phyloP scores from a whole-genome alignment of 1,140 invertebrate genomes.

The Battus philenor region DNA sequence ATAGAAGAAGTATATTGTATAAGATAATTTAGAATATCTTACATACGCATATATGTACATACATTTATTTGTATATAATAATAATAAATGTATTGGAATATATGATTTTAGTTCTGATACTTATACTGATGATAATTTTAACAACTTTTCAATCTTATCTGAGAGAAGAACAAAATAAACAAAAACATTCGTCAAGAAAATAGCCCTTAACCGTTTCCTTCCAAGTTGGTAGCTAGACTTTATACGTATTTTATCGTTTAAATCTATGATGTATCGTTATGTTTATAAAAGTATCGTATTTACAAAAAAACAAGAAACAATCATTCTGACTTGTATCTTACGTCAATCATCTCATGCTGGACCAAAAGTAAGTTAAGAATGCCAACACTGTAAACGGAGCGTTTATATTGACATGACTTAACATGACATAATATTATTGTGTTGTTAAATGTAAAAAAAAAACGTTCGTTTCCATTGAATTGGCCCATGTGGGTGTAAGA shows the following conservation, averaged over 20 bases:
- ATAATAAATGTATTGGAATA: too few relatives aligned
- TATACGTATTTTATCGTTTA: neutral
- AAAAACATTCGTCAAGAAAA: too few relatives aligned
- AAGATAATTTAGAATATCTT: too few relatives aligned
- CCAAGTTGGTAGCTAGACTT: neutral
- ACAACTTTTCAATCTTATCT: too few relatives aligned
- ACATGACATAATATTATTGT: conserved; percentile 61
- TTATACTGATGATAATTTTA: too few relatives aligned
- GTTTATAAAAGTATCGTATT: neutral
- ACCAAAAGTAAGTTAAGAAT: neutral
- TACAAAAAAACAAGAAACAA: neutral
- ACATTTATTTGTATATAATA: too few relatives aligned
- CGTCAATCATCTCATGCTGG: neutral
- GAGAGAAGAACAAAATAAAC: too few relatives aligned
- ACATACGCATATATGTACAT: too few relatives aligned
- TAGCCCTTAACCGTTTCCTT: neutral
- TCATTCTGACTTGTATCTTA: neutral
- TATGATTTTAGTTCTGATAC: too few relatives aligned
- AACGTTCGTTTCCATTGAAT: conserved; percentile 37
- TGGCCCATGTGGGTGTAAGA: conserved; percentile 39
- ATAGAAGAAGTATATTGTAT: too few relatives aligned
- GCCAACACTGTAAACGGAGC: conserved; percentile 6
- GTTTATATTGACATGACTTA: conserved; percentile 38
- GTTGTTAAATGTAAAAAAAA: conserved; percentile 51
- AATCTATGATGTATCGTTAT: neutral